Evolutionary conservation across 2,888 invertebrate genomes (phyloP), one percentile per base, ranked within the genome.

Genomic region (Thumatha senex): DNA sequence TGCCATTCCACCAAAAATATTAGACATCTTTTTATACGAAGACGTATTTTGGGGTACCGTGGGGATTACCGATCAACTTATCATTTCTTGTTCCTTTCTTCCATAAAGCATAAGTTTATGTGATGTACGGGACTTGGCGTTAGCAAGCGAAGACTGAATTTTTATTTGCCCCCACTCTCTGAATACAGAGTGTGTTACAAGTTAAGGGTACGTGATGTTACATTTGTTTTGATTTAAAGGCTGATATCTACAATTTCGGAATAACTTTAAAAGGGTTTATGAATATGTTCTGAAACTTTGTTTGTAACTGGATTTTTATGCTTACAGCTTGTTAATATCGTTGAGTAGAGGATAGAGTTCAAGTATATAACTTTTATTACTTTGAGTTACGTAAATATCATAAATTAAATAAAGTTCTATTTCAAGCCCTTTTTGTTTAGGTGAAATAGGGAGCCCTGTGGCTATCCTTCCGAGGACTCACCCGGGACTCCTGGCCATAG

Each of bases 31-130:
- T 10, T 30, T 31, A 1, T 8, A 31, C 18, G 3, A 4, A 24
- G 5, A 10, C 2, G 31, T 31, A 11, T 31, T 31, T 31, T 31
- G 11, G 10, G 31, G 11, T 10, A 31, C 11, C 31, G 8, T 31
- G 58, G 57, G 1, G 7, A 47, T 50, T 49, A 51, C 34, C 51
- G 56, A 68, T 71, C 71, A 69, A 78, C 74, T 83, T 76, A 72
- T 70, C 81, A 82, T 83, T 83, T 78, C 72, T 68, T 59, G 59
- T 70, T 63, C 70, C 70, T 61, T 43, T 70, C 70, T 46, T 63
- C 72, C 77, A 80, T 86, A 86, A 86, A 86, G 75, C 78, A 78
- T 75, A 80, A 78, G 76, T 83, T 82, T 84, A 82, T 82, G 76
- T 79, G 84, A 85, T 84, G 73, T 76, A 80, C 78, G 78, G 76